Base-by-base conservation (phyloP, 2,113 vertebrate species). In the Actenoides hombroni region DNA sequence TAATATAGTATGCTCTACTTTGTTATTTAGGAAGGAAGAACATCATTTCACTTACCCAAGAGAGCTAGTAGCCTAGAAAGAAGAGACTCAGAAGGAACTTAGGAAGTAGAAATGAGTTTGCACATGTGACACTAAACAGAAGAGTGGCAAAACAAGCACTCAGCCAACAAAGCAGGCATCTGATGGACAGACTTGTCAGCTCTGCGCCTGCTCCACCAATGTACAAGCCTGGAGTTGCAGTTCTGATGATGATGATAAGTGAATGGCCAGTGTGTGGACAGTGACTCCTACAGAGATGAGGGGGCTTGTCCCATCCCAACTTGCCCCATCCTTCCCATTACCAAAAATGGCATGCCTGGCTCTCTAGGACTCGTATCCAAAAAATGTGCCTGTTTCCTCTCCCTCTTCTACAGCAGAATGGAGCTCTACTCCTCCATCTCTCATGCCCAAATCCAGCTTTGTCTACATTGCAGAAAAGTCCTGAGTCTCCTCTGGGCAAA, bases 361-460 rank as follows among this genome's bases (percentile, higher is more conserved):
- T 25, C 39, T 4, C 40, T 16, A 31, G 44, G n/a, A n/a, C 24
- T 81, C 16, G n/a, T 37, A 21, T 49, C 28, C 37, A 49, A 92
- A 49, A 92, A 88, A 69, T 3, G 16, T 0, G 0, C 11, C 23
- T 0, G 0, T 28, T 84, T 74, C 13, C 6, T 39, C 35, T 82
- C 14, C 24, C 11, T 17, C 35, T 70, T 57, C 69, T 37, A 10
- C 21, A 39, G 35, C 8, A 76, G 46, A 60, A 65, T 5, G 7
- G n/a, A 90, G 15, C 16, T 11, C 19, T 16, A 20, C 28, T 78
- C 29, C 49, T 57, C 29, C 2, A 3, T 10, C 37, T 71, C 37
- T 54, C 42, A 24, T 2, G 7, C 28, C 31, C 40, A 49, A 63
- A 54, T 3, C 13, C 37, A 92, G 35, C 20, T 81, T 77, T 65